Evolutionary conservation across 2,113 vertebrate genomes (phyloP).

Genomic region (Sterrhoptilus dennistouni): DNA sequence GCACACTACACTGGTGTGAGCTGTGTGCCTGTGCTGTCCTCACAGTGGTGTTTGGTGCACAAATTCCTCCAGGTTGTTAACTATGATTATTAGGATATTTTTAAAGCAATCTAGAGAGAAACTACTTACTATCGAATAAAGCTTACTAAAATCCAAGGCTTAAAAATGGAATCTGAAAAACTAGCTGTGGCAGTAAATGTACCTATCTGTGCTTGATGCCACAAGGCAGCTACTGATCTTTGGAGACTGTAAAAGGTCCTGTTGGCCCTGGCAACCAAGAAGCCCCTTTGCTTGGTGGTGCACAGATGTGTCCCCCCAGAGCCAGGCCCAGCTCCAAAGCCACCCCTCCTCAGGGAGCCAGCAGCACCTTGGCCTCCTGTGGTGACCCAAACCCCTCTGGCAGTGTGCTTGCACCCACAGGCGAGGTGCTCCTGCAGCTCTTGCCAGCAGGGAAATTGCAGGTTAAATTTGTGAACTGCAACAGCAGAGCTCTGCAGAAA

Average conservation of each 20-base stretch:
- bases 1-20: not conserved
- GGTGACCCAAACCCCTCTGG: not conserved
- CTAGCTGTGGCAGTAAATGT: not conserved
- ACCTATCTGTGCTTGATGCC: not conserved
- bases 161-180: not conserved
- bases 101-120: not conserved
- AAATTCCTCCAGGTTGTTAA: not conserved
- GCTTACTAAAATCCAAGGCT: not conserved
- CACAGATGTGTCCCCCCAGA: accelerated
- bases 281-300: not conserved
- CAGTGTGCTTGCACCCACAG: accelerated
- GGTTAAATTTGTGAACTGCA: not conserved
- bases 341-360: not conserved
- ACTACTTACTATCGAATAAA: not conserved
- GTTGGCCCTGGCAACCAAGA: not conserved
- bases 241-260: not conserved
- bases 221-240: not conserved
- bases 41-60: not conserved
- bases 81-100: not conserved
- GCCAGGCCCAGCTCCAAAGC: not conserved
- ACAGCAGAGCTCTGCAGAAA: not conserved
- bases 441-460: not conserved
- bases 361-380: not conserved
- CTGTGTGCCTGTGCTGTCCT: not conserved
- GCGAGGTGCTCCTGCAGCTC: not conserved